Conservation (phyloP, 2,888 invertebrate genomes). For the Drosophila meridiana region DNA sequence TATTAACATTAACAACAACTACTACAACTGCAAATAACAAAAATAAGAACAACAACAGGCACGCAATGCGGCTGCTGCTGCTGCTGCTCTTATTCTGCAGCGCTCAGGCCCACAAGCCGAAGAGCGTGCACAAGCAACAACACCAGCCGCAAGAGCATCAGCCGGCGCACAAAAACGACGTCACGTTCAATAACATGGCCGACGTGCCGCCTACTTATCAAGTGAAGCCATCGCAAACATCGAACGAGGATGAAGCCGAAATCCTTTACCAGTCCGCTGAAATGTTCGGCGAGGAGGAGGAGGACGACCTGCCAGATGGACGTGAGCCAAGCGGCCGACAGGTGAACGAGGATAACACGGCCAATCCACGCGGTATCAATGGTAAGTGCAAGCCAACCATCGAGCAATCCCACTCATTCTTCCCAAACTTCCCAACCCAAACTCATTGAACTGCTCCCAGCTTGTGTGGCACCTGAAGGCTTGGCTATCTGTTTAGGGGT, state of each 20-base stretch:
- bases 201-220: slow-evolving; percentile 80
- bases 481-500: background rate
- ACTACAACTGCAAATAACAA: slow-evolving; percentile 55
- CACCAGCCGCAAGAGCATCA: slow-evolving; percentile 63
- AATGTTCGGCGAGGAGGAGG: slow-evolving; percentile 81
- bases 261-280: slow-evolving; percentile 82
- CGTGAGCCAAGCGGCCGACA: slow-evolving; percentile 42
- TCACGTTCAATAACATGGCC: slow-evolving; percentile 45
- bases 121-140: slow-evolving; percentile 72
- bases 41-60: slow-evolving; percentile 35
- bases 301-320: slow-evolving; percentile 50
- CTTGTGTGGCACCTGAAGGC: background rate
- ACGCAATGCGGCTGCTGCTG: slow-evolving; percentile 38
- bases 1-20: slow-evolving; percentile 73
- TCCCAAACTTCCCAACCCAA: too few relatives aligned
- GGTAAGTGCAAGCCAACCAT: slow-evolving; percentile 72
- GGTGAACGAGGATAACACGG: slow-evolving; percentile 74
- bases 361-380: slow-evolving; percentile 80
- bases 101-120: slow-evolving; percentile 79
- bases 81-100: slow-evolving; percentile 60
- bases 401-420: background rate
- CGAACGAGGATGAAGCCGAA: slow-evolving; percentile 83
- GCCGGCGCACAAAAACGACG: slow-evolving; percentile 58
- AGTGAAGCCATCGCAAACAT: slow-evolving; percentile 81
- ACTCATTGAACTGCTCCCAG: background rate